Conservation (phyloP, 2,888 invertebrate species). For the Athalia cordata region DNA sequence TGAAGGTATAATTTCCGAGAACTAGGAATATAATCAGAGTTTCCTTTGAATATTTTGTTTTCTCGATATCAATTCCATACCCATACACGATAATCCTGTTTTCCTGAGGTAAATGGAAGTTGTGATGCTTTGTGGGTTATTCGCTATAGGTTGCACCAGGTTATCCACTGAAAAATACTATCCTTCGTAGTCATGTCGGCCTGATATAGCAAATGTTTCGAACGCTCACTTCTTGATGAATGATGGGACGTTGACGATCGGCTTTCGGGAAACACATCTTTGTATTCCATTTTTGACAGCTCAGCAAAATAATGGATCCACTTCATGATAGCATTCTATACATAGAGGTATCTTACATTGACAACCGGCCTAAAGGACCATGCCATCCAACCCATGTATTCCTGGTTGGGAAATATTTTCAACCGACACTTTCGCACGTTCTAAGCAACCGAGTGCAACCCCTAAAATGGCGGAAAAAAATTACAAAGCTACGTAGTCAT, state of each 20-base stretch:
- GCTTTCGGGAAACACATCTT: background rate
- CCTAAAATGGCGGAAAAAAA: constrained; percentile 23
- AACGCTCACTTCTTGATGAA: constrained; percentile 67
- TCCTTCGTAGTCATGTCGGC: constrained; percentile 60
- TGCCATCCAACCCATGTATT: constrained; percentile 31
- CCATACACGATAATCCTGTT: constrained; percentile 29
- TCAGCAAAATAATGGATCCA: background rate
- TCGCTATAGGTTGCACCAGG: background rate
- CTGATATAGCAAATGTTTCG: constrained; percentile 69
- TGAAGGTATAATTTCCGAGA: too few relatives aligned
- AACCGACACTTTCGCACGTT: constrained; percentile 8
- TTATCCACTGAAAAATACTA: background rate
- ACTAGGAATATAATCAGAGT: too few relatives aligned
- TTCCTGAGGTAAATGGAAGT: constrained; percentile 33
- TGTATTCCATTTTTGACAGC: background rate
- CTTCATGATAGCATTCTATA: background rate
- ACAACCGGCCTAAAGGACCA: background rate
- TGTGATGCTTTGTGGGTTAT: constrained; percentile 21
- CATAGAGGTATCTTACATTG: background rate
- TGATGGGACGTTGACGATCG: constrained; percentile 58
- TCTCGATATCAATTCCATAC: background rate
- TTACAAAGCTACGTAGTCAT: background rate
- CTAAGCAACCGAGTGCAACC: background rate
- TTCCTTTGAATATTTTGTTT: background rate
- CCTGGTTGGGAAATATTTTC: constrained; percentile 32